Evolutionary conservation across 2,888 invertebrate genomes (phyloP), one percentile per base, ranked within the genome.

Genomic region (Agrotis ipsilon): DNA sequence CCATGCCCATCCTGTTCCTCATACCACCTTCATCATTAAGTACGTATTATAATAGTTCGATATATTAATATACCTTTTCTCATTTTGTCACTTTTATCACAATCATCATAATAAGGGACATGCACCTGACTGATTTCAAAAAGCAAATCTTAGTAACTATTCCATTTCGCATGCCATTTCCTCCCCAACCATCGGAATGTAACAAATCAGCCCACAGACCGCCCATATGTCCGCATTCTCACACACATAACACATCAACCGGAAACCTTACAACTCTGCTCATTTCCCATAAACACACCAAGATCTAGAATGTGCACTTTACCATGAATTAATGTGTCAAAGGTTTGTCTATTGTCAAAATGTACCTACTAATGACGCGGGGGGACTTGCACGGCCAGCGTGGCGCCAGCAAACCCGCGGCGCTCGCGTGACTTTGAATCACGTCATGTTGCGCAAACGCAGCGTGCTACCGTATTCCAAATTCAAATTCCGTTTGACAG

Each of bases 291-390:
- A 93, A 93, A 92, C 87, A 39, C 70, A 52, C 83, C 82, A 91
- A 92, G 92, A 93, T 93, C 94, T 92, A 93, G 94, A 94, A 94
- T 93, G 88, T 85, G 82, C 89, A 89, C 67, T 88, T 94, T 87
- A 92, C 93, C 94, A 90, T 94, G 90, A 90, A 90, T 75, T 90
- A 91, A 92, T 89, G 84, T 91, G 89, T 90, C 91, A 89, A 89
- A 91, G 91, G 90, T 89, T 86, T 88, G 87, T 87, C 90, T 88
- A 85, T 92, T 92, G 91, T 92, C 74, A 84, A 86, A 39, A 81
- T 78, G 84, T 81, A 78, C 83, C 84, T 83, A 81, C 86, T 92
- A 91, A 91, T 90, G 90, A 88, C 80, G 86, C 77, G 72, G 75
- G 58, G 82, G 72, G 81, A 83, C 85, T 51, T 68, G 43, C 89